Conservation (phyloP, 92 coral and sea anemone species). For the Blastomussa wellsi region DNA sequence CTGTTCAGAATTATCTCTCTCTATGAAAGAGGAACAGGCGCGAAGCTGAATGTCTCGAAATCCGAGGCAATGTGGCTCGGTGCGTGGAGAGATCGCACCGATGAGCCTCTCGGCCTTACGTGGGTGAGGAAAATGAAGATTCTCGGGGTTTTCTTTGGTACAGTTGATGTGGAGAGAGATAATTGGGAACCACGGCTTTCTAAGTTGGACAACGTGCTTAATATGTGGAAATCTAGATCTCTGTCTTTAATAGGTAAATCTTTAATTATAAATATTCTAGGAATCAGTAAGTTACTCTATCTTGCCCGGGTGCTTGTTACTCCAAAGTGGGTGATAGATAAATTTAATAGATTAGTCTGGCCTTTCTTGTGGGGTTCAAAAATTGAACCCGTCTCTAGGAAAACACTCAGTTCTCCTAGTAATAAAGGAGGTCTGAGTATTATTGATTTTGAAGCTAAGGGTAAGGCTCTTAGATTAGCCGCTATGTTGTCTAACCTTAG, state of each 20-base stretch:
- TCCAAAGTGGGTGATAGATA: not conserved
- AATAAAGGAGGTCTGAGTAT: not conserved
- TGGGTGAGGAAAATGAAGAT: slow-evolving; percentile 11
- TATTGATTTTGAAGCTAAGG: not conserved
- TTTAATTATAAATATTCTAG: not conserved
- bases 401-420: not conserved
- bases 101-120: not conserved
- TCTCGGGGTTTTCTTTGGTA: not conserved
- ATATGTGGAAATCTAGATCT: not conserved
- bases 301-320: not conserved
- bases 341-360: not conserved
- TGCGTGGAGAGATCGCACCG: not conserved
- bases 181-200: not conserved
- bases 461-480: not conserved
- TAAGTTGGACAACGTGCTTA: not conserved
- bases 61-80: slow-evolving; percentile 18
- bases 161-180: not conserved
- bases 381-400: not conserved
- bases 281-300: not conserved
- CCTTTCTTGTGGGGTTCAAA: not conserved
- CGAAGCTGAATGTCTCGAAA: not conserved
- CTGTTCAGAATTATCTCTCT: not conserved
- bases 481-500: not conserved
- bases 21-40: not conserved
- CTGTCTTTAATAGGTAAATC: not conserved